These are phyloP conservation scores for Syndactyla subalaris DNA, from an alignment of 2,797 vertebrate species.

Conservation along the genomic window DNA sequence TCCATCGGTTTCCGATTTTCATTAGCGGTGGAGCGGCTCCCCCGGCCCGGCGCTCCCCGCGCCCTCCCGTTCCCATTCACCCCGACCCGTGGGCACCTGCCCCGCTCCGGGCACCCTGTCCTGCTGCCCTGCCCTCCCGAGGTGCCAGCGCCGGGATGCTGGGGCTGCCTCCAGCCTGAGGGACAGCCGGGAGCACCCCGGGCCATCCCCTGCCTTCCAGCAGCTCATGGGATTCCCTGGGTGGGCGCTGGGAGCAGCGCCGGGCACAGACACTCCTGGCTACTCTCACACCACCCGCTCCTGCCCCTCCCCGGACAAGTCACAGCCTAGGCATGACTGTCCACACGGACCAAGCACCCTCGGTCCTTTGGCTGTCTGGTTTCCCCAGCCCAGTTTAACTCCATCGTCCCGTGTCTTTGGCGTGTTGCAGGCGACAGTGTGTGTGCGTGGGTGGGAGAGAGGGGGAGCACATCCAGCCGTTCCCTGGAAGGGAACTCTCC, in stretches of 20 bases:
- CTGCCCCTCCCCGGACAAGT: background rate
- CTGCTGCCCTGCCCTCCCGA: background rate
- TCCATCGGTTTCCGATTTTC: slow-evolving; percentile 81
- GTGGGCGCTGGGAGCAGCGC: background rate
- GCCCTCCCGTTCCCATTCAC: background rate
- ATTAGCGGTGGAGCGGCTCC: slow-evolving; percentile 73
- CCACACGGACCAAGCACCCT: background rate
- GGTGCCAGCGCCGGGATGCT: background rate
- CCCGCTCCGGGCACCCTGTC: background rate
- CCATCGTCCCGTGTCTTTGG: rapidly evolving
- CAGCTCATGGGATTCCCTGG: background rate
- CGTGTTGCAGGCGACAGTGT: rapidly evolving
- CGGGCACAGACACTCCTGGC: background rate
- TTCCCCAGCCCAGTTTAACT: background rate
- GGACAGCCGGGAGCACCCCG: background rate
- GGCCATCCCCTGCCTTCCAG: background rate
- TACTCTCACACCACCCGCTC: background rate
- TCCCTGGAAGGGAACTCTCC: background rate
- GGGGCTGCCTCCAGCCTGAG: background rate
- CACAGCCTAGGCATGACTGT: background rate
- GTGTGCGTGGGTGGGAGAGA: rapidly evolving
- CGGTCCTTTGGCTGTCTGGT: rapidly evolving
- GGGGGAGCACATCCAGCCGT: background rate
- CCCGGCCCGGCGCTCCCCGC: background rate
- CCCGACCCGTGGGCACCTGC: background rate